phyloP scores from a whole-genome alignment of 2,113 vertebrate genomes.

The Emydocephalus ijimae region DNA sequence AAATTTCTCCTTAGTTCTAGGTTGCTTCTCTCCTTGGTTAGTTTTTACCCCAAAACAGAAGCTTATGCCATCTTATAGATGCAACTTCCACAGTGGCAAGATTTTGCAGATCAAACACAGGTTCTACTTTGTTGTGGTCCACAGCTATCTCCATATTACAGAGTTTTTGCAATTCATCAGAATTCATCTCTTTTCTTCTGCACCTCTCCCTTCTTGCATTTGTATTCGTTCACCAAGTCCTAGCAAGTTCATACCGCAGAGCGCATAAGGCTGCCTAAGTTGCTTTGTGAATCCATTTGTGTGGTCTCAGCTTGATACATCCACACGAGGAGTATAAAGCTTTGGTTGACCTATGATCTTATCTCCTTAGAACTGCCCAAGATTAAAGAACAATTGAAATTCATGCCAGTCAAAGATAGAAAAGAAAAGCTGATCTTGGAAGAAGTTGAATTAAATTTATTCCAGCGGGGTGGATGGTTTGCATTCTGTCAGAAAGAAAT shows the following conservation, averaged over 20 bases:
- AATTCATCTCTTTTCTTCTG: neutral
- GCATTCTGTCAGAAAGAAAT: conserved; percentile 45
- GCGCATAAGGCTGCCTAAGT: conserved; percentile 16
- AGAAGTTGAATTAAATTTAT: conserved; percentile 53
- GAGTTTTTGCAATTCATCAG: neutral
- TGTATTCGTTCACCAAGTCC: neutral
- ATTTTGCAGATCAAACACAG: conserved; percentile 1
- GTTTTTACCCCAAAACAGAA: neutral
- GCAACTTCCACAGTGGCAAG: neutral
- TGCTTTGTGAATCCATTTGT: conserved; percentile 23
- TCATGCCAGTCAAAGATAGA: conserved; percentile 15
- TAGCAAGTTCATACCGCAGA: conserved; percentile 14
- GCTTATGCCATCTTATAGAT: neutral
- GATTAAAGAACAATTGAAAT: conserved; percentile 10
- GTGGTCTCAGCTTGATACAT: conserved; percentile 10
- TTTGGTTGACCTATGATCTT: conserved; percentile 11
- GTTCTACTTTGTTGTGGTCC: conserved; percentile 8
- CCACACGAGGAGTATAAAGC: neutral
- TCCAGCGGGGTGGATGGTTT: conserved; percentile 28
- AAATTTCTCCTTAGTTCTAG: too few relatives aligned
- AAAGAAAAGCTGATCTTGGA: neutral
- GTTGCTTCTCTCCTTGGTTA: too few relatives aligned
- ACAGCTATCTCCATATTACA: neutral
- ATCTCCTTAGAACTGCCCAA: conserved; percentile 18
- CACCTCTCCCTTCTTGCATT: neutral